A percentile compares a stretch with the other conserved stretches of the same genome.
These are phyloP conservation scores for Pedetes capensis DNA, from an alignment of 2,113 vertebrate species.

Conservation along the genomic window DNA sequence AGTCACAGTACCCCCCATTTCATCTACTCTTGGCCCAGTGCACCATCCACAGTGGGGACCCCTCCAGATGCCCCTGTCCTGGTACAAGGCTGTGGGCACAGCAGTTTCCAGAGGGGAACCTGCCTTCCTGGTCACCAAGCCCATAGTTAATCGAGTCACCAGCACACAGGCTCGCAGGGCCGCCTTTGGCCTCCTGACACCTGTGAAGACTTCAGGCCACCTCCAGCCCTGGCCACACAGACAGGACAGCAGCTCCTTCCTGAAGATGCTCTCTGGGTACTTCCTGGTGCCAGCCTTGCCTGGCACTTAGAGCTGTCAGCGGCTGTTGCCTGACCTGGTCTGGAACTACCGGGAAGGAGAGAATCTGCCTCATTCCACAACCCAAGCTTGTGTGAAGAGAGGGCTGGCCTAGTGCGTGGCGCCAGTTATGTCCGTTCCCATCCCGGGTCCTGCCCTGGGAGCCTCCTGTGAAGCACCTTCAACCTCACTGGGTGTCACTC, in stretches of 20 bases:
- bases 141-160: fast-evolving
- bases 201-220: fast-evolving
- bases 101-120: neutral
- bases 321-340: too few relatives aligned
- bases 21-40: fast-evolving
- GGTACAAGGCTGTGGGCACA: fast-evolving
- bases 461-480: too few relatives aligned
- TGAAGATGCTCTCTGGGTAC: too few relatives aligned
- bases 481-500: fast-evolving
- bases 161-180: neutral
- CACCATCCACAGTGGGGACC: fast-evolving
- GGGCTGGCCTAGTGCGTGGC: too few relatives aligned
- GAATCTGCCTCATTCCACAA: neutral
- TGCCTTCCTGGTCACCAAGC: fast-evolving
- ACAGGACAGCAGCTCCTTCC: fast-evolving
- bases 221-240: neutral
- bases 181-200: fast-evolving
- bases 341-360: neutral
- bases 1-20: fast-evolving
- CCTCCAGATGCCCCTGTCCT: fast-evolving
- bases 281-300: neutral
- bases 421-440: too few relatives aligned
- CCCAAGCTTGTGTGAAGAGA: too few relatives aligned
- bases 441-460: too few relatives aligned
- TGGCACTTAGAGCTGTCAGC: fast-evolving